These are phyloP conservation scores for Gymnoscopelus braueri DNA, from an alignment of 2,797 vertebrate genomes.

Conservation along the genomic window DNA sequence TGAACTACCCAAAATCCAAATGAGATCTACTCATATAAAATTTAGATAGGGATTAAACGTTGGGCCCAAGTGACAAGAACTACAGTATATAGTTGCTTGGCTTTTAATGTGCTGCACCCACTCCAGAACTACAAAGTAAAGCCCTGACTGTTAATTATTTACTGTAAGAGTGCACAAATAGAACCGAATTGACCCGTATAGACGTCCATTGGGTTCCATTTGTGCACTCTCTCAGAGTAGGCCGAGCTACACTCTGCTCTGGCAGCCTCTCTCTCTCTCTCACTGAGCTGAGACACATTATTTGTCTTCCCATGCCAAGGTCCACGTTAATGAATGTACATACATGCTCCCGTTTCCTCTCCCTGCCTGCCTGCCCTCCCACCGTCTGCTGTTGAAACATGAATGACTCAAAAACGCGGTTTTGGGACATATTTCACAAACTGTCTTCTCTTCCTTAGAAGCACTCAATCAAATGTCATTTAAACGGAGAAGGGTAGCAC, in stretches of 20 bases:
- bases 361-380: constrained; percentile 42
- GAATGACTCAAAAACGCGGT: constrained; percentile 71
- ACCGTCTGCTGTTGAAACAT: constrained; percentile 66
- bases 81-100: too few relatives aligned
- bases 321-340: constrained; percentile 75
- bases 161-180: too few relatives aligned
- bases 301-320: constrained; percentile 62
- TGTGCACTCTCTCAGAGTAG: too few relatives aligned
- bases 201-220: too few relatives aligned
- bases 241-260: constrained; percentile 50
- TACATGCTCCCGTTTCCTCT: constrained; percentile 74
- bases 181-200: too few relatives aligned
- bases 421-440: constrained; percentile 61
- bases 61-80: too few relatives aligned
- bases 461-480: constrained; percentile 66
- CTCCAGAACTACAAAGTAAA: too few relatives aligned
- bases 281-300: constrained; percentile 66
- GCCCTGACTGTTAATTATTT: too few relatives aligned
- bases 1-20: too few relatives aligned
- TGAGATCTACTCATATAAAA: too few relatives aligned
- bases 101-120: too few relatives aligned
- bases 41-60: too few relatives aligned
- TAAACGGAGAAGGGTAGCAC: constrained; percentile 40
- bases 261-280: constrained; percentile 49
- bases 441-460: constrained; percentile 62